These are phyloP conservation scores for Xerus rutilus DNA, from an alignment of 2,797 vertebrate species.

Conservation along the genomic window DNA sequence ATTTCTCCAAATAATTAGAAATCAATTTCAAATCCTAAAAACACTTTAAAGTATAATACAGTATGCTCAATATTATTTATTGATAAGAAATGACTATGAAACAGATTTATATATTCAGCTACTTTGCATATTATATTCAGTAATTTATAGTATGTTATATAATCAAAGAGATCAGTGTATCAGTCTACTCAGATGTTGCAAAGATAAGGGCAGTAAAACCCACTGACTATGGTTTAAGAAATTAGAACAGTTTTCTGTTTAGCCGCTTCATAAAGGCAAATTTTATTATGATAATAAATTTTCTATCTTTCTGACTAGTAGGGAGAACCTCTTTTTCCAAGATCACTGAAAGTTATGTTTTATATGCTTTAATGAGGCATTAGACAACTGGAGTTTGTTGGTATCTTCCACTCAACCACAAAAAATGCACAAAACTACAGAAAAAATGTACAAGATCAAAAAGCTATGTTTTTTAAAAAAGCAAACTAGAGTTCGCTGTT, in stretches of 20 bases:
- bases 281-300: background rate
- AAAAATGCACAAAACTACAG: constrained; percentile 57
- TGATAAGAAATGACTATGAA: background rate
- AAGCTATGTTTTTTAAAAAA: background rate
- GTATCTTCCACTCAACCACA: constrained; percentile 4
- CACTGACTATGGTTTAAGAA: background rate
- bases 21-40: constrained; percentile 8
- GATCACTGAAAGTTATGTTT: constrained; percentile 27
- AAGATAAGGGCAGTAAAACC: background rate
- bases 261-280: constrained; percentile 19
- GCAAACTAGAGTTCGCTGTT: background rate
- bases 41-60: constrained; percentile 38
- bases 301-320: constrained; percentile 16
- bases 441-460: constrained; percentile 34
- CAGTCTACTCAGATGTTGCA: constrained; percentile 33
- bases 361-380: background rate
- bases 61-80: background rate
- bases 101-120: background rate
- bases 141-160: background rate
- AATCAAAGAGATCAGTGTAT: background rate
- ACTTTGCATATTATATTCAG: background rate
- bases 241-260: background rate
- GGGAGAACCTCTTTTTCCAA: background rate
- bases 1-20: constrained; percentile 52
- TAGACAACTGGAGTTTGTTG: background rate